Base-by-base conservation (phyloP, 2,888 invertebrate genomes). In the Volucella zonaria region DNA sequence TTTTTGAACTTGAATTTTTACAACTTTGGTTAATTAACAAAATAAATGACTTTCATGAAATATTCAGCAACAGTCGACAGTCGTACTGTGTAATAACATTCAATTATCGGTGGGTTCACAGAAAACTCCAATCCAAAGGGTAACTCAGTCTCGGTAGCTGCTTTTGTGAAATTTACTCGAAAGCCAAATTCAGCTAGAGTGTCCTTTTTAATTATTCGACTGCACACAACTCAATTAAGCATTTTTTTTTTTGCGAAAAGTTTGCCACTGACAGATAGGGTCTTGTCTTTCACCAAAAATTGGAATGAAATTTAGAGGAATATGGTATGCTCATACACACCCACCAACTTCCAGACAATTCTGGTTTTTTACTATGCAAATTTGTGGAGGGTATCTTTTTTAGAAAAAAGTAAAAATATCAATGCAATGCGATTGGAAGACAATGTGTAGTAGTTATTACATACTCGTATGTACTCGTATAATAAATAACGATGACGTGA, bases 151-250 rank as follows among this genome's bases (percentile, higher is more conserved):
- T 40, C n/a, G 66, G 54, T 68, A 45, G 18, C 23, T 23, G 31
- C n/a, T 67, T 6, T 31, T 31, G 31, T 31, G 31, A 1, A 31
- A 56, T 80, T 74, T 67, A 49, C 61, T 8, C 45, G 40, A 15
- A n/a, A 82, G 49, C 10, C 42, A 51, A 62, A 56, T 45, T 58
- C 14, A 11, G 4, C 18, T 23, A 45, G 18, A 23, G 80, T 56
- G 64, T 64, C 51, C 66, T 66, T 59, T 75, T 80, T 47, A 59
- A 70, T 74, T 75, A 83, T 70, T 70, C 52, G 45, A 18, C 8
- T 18, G 43, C 23, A 64, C 12, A 40, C 67, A 73, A 78, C 45
- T 85, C 71, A 76, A 81, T 85, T 81, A 85, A 81, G 51, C 42
- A 58, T 38, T 62, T 70, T 61, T 70, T 18, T 18, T 23, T 23